Base-by-base conservation (phyloP, 2,888 invertebrate species). In the Campaea margaritaria region DNA sequence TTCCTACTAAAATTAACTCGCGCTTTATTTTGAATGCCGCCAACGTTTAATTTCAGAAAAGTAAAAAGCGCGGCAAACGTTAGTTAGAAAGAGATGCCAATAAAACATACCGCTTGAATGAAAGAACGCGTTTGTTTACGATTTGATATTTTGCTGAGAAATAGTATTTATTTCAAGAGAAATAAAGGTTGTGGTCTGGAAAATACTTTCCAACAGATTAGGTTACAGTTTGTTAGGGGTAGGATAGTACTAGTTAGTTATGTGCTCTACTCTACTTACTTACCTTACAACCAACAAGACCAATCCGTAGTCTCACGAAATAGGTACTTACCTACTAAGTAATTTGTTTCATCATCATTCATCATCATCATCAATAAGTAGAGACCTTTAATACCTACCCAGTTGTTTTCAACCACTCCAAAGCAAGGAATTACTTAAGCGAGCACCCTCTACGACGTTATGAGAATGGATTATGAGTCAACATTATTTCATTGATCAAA, bases 11-110 rank as follows among this genome's bases (percentile, higher is more conserved):
- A 91, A 85, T 86, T 79, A 78, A 84, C 81, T 89, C 90, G 90
- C 91, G 91, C 89, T 86, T 75, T 82, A 87, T 86, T 91, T 91
- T 83, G 84, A 92, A 91, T 88, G 83, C 90, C 89, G 91, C 89
- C 90, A 90, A 90, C 91, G 88, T 90, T 69, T 85, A 79, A 79
- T 80, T 88, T 86, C 80, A 82, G 88, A 87, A 89, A 82, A 76
- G 72, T 81, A 80, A 88, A 89, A 92, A 89, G 89, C 91, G 91
- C 91, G 91, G 89, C 82, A 91, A 91, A 86, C 80, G 82, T 81
- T 76, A 70, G 91, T 78, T 84, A 74, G 91, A 92, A 88, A 91
- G 91, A 87, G 91, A 92, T 75, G 87, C 89, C 89, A 89, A 91
- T 91, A 91, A 92, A 91, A 92, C 91, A 91, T 83, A 81, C 82